A percentile compares a stretch with the other conserved stretches of the same genome.
These are phyloP conservation scores for Tokudaia tokunoshimensis DNA, from an alignment of 2,797 vertebrate genomes.

Conservation along the genomic window DNA sequence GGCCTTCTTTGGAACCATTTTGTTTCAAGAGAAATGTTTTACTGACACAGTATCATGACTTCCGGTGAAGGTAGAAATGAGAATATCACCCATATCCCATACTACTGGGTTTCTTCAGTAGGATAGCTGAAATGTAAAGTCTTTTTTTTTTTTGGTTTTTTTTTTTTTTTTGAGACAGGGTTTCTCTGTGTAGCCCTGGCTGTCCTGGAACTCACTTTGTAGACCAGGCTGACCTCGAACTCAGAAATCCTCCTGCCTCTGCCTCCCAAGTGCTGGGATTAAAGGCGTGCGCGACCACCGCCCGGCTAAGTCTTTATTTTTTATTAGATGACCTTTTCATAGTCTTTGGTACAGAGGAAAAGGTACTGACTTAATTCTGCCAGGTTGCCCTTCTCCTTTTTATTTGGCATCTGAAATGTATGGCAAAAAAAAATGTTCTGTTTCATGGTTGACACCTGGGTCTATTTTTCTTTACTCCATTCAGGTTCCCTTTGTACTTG, in stretches of 20 bases:
- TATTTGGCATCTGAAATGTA: background rate
- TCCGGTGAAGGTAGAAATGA: background rate
- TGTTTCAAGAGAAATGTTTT: background rate
- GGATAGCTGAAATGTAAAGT: background rate
- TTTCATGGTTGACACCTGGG: background rate
- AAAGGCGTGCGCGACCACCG: no score
- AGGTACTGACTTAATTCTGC: background rate
- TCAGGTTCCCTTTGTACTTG: background rate
- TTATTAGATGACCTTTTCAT: background rate
- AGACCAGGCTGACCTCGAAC: no score
- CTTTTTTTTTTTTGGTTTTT: background rate
- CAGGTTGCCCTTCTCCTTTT: background rate
- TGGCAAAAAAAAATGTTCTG: background rate
- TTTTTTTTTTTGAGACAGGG: no score
- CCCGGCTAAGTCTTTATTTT: background rate
- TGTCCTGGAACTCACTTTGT: no score
- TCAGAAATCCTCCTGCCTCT: no score
- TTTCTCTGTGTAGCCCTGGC: no score
- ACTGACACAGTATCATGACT: background rate
- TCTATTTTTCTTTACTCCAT: background rate
- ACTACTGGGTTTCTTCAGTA: background rate
- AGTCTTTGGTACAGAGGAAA: background rate
- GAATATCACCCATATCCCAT: accelerated
- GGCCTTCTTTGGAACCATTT: background rate
- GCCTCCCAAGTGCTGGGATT: no score